Conservation (phyloP, 2,888 invertebrate genomes). For the Monoplex corrugatus region DNA sequence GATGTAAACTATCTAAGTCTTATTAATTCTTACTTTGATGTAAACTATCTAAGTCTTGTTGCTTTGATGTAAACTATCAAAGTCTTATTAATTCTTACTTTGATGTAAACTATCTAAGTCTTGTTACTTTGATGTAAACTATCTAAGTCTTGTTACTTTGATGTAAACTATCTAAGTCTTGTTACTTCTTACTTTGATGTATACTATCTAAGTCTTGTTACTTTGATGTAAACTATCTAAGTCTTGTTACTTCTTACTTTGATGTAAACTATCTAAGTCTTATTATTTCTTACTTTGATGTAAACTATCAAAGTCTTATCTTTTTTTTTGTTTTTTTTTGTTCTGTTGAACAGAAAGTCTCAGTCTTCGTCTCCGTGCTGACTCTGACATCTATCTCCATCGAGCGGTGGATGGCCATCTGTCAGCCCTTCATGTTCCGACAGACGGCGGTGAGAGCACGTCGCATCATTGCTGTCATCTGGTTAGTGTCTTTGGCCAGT, state of each 20-base stretch:
- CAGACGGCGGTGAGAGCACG: conserved; percentile 91
- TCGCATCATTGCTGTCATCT: conserved; percentile 90
- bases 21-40: too few relatives aligned
- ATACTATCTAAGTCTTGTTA: neutral
- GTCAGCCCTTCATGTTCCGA: conserved; percentile 93
- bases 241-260: neutral
- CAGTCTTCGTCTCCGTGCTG: conserved; percentile 94
- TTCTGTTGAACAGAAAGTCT: conserved; percentile 89
- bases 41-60: too few relatives aligned
- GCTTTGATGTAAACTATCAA: too few relatives aligned
- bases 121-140: too few relatives aligned
- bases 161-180: too few relatives aligned
- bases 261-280: neutral
- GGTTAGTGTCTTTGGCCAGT: conserved; percentile 87
- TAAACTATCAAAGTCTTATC: too few relatives aligned
- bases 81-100: too few relatives aligned
- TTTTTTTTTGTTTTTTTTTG: conserved; percentile 12
- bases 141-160: too few relatives aligned
- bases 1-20: too few relatives aligned
- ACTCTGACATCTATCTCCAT: conserved; percentile 95
- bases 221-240: neutral
- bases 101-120: too few relatives aligned
- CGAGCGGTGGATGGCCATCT: conserved; percentile 97
- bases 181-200: too few relatives aligned
- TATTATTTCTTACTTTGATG: too few relatives aligned